These are phyloP conservation scores for Megaceryle maxima DNA, from an alignment of 2,113 vertebrate species.

Conservation along the genomic window DNA sequence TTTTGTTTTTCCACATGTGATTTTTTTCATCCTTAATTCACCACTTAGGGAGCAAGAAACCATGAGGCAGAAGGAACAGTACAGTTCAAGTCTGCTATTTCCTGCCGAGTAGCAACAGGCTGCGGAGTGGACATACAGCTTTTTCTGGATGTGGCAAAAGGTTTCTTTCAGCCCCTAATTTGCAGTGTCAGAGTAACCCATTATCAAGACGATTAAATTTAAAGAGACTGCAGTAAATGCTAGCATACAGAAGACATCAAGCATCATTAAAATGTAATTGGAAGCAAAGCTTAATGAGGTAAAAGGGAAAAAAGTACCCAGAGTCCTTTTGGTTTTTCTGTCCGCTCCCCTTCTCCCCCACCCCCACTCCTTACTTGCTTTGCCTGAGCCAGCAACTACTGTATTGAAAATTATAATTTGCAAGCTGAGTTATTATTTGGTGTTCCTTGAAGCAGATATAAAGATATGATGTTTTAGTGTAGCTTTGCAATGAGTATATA, in stretches of 20 bases:
- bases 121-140: background rate
- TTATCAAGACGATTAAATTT: slow-evolving; percentile 82
- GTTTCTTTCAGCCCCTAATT: slow-evolving; percentile 73
- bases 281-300: slow-evolving; percentile 79
- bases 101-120: slow-evolving; percentile 33
- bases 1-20: accelerated
- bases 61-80: background rate
- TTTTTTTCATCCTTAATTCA: background rate
- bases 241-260: slow-evolving; percentile 75
- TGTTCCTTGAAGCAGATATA: background rate
- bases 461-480: background rate
- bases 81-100: background rate
- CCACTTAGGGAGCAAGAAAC: background rate
- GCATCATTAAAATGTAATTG: slow-evolving; percentile 81
- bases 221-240: slow-evolving; percentile 80
- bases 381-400: background rate
- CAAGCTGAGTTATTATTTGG: slow-evolving; percentile 20
- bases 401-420: slow-evolving; percentile 34
- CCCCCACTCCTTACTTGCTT: background rate
- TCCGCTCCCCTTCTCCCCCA: too few relatives aligned
- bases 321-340: slow-evolving; percentile 16
- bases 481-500: background rate
- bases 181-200: slow-evolving; percentile 75
- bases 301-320: slow-evolving; percentile 66
- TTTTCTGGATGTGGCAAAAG: slow-evolving; percentile 63